A percentile compares a stretch with the other conserved stretches of the same genome.
Evolutionary conservation across 2,113 vertebrate species (phyloP).

Genomic region (Narcine bancroftii): DNA sequence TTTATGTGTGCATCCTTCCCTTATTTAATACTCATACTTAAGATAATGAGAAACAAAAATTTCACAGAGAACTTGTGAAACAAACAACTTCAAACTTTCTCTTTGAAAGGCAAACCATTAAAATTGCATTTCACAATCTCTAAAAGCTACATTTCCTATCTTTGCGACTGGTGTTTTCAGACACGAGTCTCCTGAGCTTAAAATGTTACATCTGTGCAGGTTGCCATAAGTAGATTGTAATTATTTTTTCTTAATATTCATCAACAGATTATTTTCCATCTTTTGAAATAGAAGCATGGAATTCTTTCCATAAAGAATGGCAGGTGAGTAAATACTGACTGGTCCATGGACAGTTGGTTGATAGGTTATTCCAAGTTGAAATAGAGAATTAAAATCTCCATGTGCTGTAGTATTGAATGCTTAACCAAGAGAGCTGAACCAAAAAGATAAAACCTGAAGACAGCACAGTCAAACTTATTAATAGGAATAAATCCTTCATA

Average conservation of each 20-base stretch:
- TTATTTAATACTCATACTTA: not conserved
- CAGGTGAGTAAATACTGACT: not conserved
- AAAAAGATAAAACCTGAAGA: not conserved
- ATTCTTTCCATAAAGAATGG: not conserved
- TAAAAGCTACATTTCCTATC: not conserved
- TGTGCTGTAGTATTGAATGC: not conserved
- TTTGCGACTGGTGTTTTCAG: not conserved
- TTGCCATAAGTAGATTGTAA: not conserved
- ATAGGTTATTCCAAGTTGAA: not conserved
- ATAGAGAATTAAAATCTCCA: not conserved
- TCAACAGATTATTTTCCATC: not conserved
- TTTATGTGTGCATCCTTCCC: not conserved
- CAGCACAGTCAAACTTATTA: not conserved
- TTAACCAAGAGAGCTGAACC: too few relatives aligned
- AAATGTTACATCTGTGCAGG: not conserved
- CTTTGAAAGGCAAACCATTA: not conserved
- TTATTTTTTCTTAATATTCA: not conserved
- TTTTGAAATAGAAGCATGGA: not conserved
- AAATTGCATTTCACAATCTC: not conserved
- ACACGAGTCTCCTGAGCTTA: not conserved
- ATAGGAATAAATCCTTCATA: not conserved
- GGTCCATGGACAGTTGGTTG: not conserved
- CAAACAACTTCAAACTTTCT: not conserved
- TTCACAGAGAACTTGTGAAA: not conserved
- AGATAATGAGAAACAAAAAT: not conserved